These are phyloP conservation scores for Parazoanthus darwini DNA, from an alignment of 92 coral and sea anemone genomes.

Conservation along the genomic window DNA sequence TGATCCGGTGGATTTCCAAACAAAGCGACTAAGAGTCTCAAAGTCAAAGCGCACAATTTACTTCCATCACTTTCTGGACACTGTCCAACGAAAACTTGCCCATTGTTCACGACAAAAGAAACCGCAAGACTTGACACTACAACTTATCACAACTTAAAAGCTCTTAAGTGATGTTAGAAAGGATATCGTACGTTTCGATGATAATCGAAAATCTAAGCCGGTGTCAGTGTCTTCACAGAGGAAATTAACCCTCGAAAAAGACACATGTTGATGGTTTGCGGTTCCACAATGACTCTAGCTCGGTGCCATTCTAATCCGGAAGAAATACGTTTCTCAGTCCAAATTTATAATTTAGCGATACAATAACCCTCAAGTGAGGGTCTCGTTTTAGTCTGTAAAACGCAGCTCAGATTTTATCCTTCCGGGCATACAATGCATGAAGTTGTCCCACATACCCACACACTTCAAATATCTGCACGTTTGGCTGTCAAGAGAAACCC, in stretches of 20 bases:
- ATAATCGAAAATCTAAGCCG: conserved; percentile 19
- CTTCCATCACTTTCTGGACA: neutral
- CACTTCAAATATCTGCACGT: conserved; percentile 37
- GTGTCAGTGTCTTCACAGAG: neutral
- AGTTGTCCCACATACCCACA: neutral
- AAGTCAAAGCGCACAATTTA: neutral
- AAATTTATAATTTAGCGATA: neutral
- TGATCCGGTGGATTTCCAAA: neutral
- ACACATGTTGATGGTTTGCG: neutral
- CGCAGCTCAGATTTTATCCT: conserved; percentile 10
- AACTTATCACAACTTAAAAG: conserved; percentile 25
- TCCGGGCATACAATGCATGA: conserved; percentile 32
- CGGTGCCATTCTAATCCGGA: conserved; percentile 24
- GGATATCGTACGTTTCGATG: neutral
- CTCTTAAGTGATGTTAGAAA: conserved; percentile 4
- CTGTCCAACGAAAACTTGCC: neutral
- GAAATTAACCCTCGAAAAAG: conserved; percentile 19
- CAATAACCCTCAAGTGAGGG: neutral
- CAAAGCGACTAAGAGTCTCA: conserved; percentile 1
- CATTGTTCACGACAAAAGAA: conserved; percentile 8
- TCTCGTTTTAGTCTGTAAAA: conserved; percentile 3
- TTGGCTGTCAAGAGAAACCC: neutral
- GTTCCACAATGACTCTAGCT: neutral
- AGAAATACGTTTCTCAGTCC: neutral
- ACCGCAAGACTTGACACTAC: conserved; percentile 37